Conservation (phyloP, 2,113 vertebrate genomes). For the Nerophis ophidion region DNA sequence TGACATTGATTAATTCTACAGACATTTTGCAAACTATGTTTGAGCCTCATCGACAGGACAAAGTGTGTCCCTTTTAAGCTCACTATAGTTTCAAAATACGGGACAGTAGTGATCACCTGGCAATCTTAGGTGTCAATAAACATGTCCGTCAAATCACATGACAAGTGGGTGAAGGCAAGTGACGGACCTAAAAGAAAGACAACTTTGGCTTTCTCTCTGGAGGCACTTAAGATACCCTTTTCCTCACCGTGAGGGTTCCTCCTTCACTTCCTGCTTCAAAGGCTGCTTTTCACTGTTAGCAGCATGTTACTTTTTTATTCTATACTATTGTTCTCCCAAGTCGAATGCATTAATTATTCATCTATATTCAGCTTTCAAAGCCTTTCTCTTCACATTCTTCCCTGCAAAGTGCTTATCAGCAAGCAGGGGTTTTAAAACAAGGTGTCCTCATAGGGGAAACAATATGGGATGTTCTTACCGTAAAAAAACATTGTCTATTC, state of each 20-base stretch:
- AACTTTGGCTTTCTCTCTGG: slow-evolving; percentile 17
- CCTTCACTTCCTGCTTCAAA: slow-evolving; percentile 29
- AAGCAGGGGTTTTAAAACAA: slow-evolving; percentile 57
- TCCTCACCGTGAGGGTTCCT: slow-evolving; percentile 41
- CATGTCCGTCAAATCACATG: not conserved
- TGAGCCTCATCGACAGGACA: no score
- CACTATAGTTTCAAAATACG: no score
- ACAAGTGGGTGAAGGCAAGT: not conserved
- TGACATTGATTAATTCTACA: no score
- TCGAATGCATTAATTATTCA: slow-evolving; percentile 69
- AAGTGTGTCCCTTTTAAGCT: no score
- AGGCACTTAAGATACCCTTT: slow-evolving; percentile 32
- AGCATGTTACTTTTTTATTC: slow-evolving; percentile 56
- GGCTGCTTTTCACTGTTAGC: slow-evolving; percentile 50
- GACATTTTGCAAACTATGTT: no score
- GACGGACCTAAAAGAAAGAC: not conserved
- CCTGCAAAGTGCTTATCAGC: slow-evolving; percentile 64
- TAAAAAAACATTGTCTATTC: slow-evolving; percentile 41
- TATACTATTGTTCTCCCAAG: slow-evolving; percentile 66
- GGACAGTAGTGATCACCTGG: no score
- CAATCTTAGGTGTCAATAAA: not conserved
- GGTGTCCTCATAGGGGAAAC: slow-evolving; percentile 50
- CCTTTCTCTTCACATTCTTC: slow-evolving; percentile 53
- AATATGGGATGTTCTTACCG: slow-evolving; percentile 47
- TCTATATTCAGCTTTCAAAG: slow-evolving; percentile 64